Evolutionary conservation across 2,888 invertebrate species (phyloP).

Genomic region (Drosophila maculinotata): DNA sequence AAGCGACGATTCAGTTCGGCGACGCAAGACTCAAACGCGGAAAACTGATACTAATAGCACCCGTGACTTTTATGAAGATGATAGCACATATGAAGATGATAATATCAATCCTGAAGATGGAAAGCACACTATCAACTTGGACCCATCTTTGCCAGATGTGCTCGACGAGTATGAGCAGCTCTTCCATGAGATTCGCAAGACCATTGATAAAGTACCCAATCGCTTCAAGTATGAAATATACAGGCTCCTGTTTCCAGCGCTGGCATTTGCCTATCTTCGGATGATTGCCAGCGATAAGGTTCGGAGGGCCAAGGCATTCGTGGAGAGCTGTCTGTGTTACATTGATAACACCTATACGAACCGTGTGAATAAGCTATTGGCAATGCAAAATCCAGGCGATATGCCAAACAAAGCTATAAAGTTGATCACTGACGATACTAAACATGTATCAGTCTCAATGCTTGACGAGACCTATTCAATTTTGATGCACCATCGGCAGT

Average conservation of each 20-base stretch:
- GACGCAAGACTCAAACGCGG: background rate
- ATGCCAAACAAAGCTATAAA: constrained; percentile 41
- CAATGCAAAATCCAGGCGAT: constrained; percentile 15
- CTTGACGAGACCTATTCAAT: constrained; percentile 16
- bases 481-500: background rate
- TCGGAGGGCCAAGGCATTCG: constrained; percentile 25
- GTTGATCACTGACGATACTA: constrained; percentile 33
- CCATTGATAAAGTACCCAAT: constrained; percentile 22
- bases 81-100: constrained; percentile 1
- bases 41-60: background rate
- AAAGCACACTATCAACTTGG: background rate
- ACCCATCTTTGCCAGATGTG: background rate
- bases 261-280: constrained; percentile 45
- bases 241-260: constrained; percentile 49
- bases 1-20: constrained; percentile 16
- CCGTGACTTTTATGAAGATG: constrained; percentile 58
- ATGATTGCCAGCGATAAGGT: constrained; percentile 36
- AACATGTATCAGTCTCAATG: constrained; percentile 34
- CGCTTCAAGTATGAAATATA: constrained; percentile 46
- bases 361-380: constrained; percentile 45
- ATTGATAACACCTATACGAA: constrained; percentile 46
- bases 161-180: constrained; percentile 38
- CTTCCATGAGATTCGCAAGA: constrained; percentile 23
- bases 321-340: constrained; percentile 8
- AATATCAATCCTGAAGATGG: background rate